Evolutionary conservation across 2,888 invertebrate genomes (phyloP).

Genomic region (Syrista parreyssii): DNA sequence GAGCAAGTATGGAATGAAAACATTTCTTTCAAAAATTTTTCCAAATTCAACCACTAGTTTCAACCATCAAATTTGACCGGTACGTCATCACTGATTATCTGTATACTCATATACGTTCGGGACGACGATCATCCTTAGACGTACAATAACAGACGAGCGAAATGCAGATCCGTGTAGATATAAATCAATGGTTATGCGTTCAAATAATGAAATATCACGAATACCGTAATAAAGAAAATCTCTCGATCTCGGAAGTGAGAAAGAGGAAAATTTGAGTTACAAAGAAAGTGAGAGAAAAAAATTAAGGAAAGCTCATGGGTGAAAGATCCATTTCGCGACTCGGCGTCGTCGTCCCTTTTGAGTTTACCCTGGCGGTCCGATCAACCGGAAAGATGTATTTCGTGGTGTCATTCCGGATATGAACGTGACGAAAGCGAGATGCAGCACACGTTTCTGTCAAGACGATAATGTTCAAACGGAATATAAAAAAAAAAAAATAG

Average conservation of each 20-base stretch:
- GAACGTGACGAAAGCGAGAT: constrained; percentile 12
- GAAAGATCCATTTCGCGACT: not conserved
- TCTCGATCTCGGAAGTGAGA: not conserved
- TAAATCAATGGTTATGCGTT: not conserved
- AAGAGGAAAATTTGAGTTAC: not conserved
- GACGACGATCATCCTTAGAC: not conserved
- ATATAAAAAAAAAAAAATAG: constrained; percentile 21
- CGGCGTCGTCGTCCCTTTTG: not conserved
- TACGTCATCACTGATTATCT: not conserved
- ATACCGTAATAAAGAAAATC: not conserved
- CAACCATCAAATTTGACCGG: not conserved
- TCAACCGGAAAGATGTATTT: not conserved
- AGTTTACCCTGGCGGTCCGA: not conserved
- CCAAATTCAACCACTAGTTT: not conserved
- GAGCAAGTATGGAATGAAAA: not conserved
- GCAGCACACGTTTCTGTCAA: constrained; percentile 25
- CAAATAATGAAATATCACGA: not conserved
- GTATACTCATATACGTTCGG: not conserved
- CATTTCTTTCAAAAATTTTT: not conserved
- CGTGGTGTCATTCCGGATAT: not conserved
- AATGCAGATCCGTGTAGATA: not conserved
- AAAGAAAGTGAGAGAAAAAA: not conserved
- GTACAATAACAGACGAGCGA: not conserved
- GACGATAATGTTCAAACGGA: constrained; percentile 19
- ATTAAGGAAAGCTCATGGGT: not conserved